Evolutionary conservation across 2,113 vertebrate species (phyloP).

Genomic region (Pedetes capensis): DNA sequence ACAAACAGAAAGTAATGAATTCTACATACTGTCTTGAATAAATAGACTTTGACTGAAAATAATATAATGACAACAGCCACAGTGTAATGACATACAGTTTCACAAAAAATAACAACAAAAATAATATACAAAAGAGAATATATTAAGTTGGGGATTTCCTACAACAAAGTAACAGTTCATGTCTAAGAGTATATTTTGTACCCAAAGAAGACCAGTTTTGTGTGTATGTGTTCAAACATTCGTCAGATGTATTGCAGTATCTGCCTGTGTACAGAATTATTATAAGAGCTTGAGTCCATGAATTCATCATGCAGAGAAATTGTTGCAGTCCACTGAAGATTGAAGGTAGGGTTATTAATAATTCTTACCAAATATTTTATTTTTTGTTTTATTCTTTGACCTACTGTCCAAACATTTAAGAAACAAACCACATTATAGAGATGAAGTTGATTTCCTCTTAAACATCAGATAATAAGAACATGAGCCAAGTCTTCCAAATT

Average conservation of each 20-base stretch:
- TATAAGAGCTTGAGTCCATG: not conserved
- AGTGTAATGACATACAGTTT: not conserved
- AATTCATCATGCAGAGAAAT: not conserved
- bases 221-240: not conserved
- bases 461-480: not conserved
- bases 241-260: accelerated
- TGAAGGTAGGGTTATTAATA: not conserved
- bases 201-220: not conserved
- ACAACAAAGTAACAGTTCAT: not conserved
- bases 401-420: not conserved
- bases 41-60: not conserved
- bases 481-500: not conserved
- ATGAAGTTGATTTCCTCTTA: not conserved
- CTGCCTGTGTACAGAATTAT: not conserved
- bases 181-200: not conserved
- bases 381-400: not conserved
- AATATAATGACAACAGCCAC: not conserved
- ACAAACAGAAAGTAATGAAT: not conserved
- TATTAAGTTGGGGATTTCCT: not conserved
- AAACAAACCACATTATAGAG: not conserved
- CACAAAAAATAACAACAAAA: not conserved
- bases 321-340: not conserved
- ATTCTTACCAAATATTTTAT: not conserved
- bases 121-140: not conserved
- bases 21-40: not conserved